Evolutionary conservation across 2,888 invertebrate genomes (phyloP).

Genomic region (Caenorhabditis drosophilae): DNA sequence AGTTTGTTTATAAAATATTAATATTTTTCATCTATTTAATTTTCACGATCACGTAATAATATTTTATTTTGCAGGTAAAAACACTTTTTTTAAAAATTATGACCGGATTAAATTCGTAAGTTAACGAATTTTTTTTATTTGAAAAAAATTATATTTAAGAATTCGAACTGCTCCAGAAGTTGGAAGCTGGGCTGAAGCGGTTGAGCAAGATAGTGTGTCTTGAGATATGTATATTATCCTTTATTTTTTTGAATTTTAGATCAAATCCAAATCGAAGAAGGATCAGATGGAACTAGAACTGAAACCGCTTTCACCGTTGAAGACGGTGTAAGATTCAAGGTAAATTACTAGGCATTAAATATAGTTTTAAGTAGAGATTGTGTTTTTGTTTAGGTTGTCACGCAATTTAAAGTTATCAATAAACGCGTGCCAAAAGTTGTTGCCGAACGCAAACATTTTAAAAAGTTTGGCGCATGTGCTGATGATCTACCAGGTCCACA

Average conservation of each 20-base stretch:
- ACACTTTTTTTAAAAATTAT: conserved; percentile 11
- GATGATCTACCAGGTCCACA: conserved; percentile 95
- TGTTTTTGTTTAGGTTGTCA: conserved; percentile 69
- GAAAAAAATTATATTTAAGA: conserved; percentile 8
- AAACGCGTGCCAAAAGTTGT: conserved; percentile 81
- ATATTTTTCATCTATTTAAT: no score
- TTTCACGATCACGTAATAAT: not conserved
- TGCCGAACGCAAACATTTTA: conserved; percentile 88
- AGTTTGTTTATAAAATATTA: not conserved
- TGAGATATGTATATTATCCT: not conserved
- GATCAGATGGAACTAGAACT: conserved; percentile 49
- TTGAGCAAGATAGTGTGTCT: conserved; percentile 57
- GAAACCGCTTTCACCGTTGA: conserved; percentile 55
- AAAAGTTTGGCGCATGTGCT: conserved; percentile 90
- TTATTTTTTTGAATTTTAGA: conserved; percentile 10
- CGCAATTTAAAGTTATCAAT: conserved; percentile 77
- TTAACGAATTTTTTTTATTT: not conserved
- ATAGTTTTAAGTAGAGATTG: not conserved
- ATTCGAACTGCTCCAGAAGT: conserved; percentile 47
- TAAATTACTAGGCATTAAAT: conserved; percentile 15
- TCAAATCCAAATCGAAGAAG: conserved; percentile 38
- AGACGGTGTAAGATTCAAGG: conserved; percentile 46
- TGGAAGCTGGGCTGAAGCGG: conserved; percentile 62
- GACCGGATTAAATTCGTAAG: conserved; percentile 30
- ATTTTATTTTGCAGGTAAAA: conserved; percentile 15